Evolutionary conservation across 2,113 vertebrate species (phyloP).

Genomic region (Ammodytes dubius): DNA sequence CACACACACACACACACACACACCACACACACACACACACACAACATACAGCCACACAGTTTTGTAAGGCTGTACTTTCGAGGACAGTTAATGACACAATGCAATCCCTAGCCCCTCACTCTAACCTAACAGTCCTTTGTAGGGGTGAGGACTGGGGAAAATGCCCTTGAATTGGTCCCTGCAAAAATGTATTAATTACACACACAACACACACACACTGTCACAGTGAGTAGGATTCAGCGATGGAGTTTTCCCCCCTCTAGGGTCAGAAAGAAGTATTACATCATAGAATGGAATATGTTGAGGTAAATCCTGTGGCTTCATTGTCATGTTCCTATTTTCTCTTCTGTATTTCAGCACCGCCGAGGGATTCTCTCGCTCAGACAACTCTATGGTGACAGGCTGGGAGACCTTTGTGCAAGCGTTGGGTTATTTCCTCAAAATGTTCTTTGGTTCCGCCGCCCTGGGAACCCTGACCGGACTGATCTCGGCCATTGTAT

Average conservation of each 20-base stretch:
- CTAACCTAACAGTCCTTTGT: not conserved
- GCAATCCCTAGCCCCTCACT: not conserved
- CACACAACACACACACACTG: too few species aligned
- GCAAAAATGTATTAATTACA: too few species aligned
- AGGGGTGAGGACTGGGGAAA: too few species aligned
- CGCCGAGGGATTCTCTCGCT: constrained; percentile 94
- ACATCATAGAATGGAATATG: not conserved
- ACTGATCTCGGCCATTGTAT: constrained; percentile 98
- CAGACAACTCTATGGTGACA: constrained; percentile 90
- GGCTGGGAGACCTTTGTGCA: constrained; percentile 97
- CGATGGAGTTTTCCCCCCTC: constrained; percentile 65
- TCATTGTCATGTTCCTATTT: constrained; percentile 25
- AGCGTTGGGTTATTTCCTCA: constrained; percentile 95
- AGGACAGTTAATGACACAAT: too few species aligned
- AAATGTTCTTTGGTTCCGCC: constrained; percentile 99
- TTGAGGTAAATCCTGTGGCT: not conserved
- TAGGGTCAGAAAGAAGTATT: constrained; percentile 45
- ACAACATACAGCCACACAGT: too few species aligned
- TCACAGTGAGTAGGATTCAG: not conserved
- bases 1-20: too few species aligned
- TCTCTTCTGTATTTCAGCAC: constrained; percentile 85
- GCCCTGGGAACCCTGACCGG: constrained; percentile 97
- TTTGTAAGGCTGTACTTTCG: too few species aligned
- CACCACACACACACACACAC: too few species aligned
- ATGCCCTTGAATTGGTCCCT: too few species aligned